Conservation (phyloP, 2,113 vertebrate species). For the Monarcha castaneiventris region DNA sequence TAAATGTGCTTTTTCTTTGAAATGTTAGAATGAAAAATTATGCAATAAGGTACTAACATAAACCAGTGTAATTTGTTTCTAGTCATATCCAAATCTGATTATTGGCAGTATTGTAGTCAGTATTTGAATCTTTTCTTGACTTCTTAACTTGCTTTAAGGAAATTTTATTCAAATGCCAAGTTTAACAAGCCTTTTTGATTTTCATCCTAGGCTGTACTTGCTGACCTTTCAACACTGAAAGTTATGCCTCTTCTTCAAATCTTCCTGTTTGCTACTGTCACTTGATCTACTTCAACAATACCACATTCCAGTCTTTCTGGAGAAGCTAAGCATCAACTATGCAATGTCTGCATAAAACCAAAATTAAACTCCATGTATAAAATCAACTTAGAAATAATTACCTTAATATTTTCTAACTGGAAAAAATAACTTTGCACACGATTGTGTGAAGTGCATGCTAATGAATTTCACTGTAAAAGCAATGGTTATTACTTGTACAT, state of each 20-base stretch:
- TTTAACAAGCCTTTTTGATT: conserved; percentile 45
- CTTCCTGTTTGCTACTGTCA: conserved; percentile 90
- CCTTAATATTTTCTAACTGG: conserved; percentile 51
- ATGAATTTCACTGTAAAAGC: conserved; percentile 39
- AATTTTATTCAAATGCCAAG: conserved; percentile 16
- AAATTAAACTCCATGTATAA: conserved; percentile 57
- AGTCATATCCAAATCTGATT: background rate
- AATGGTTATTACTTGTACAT: background rate
- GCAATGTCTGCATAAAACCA: conserved; percentile 76
- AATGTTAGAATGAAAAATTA: background rate
- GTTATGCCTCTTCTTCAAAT: conserved; percentile 98
- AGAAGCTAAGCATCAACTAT: conserved; percentile 71
- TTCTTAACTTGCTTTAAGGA: conserved; percentile 19
- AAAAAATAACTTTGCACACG: conserved; percentile 11
- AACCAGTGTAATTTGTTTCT: background rate
- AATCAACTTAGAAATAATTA: conserved; percentile 61
- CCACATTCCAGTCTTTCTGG: conserved; percentile 46
- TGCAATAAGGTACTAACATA: background rate
- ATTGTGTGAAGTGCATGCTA: conserved; percentile 61
- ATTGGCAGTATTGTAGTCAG: background rate
- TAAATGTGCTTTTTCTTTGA: background rate
- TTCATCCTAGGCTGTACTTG: conserved; percentile 90
- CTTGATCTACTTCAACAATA: conserved; percentile 73
- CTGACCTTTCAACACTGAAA: conserved; percentile 96
- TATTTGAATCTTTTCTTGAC: background rate